phyloP scores from a whole-genome alignment of 2,888 invertebrate species.

The Cantharis nigra region DNA sequence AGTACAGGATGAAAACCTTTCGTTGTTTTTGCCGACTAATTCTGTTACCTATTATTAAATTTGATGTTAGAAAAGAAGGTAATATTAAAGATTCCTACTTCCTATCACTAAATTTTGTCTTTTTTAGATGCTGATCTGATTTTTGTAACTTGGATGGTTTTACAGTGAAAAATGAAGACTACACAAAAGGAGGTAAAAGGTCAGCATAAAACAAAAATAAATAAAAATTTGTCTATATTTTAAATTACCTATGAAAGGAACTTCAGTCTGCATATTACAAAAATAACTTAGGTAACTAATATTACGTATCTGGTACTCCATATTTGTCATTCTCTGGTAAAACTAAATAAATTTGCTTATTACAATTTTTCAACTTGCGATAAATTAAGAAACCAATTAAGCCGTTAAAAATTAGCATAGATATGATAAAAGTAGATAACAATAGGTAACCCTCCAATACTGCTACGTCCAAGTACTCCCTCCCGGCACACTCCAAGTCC shows the following conservation, averaged over 20 bases:
- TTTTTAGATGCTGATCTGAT: no score
- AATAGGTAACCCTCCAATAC: neutral
- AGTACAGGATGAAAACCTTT: neutral
- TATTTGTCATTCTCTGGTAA: neutral
- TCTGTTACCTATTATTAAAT: no score
- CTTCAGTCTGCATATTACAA: no score
- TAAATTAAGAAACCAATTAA: neutral
- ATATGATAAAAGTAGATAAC: neutral
- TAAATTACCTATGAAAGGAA: neutral
- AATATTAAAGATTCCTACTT: no score
- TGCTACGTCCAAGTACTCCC: neutral
- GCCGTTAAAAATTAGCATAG: neutral
- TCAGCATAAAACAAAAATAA: neutral
- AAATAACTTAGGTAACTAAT: neutral
- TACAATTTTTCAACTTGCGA: neutral
- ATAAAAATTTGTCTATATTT: neutral
- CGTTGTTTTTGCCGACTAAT: no score
- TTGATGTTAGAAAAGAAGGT: no score
- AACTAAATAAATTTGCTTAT: neutral
- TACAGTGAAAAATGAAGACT: no score
- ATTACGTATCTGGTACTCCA: neutral
- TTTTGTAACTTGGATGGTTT: no score
- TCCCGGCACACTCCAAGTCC: neutral
- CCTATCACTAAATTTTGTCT: no score
- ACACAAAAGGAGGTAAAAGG: no score